phyloP scores from a whole-genome alignment of 2,888 invertebrate genomes.

The Caenorhabditis sulstoni region DNA sequence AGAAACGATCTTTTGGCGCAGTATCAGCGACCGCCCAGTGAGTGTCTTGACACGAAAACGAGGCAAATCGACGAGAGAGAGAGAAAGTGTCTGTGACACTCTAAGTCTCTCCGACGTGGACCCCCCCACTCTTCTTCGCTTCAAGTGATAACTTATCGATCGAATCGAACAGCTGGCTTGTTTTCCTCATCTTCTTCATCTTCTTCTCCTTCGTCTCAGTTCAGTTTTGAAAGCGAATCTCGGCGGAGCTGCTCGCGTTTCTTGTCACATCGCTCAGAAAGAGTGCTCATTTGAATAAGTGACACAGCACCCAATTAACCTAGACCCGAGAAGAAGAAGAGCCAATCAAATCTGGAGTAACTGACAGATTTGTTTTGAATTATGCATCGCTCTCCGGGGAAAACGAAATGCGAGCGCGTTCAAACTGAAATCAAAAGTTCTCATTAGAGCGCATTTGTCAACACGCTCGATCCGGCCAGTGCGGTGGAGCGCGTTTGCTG shows the following conservation, averaged over 20 bases:
- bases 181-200: conserved; percentile 11
- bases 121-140: conserved; percentile 30
- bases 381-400: not conserved
- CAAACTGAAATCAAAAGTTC: no score
- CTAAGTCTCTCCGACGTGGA: conserved; percentile 51
- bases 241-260: no score
- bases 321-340: not conserved
- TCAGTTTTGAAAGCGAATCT: not conserved
- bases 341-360: conserved; percentile 29
- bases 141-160: conserved; percentile 35
- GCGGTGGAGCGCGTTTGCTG: not conserved
- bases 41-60: conserved; percentile 20
- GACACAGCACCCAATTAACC: conserved; percentile 34
- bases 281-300: conserved; percentile 39
- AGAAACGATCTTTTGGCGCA: conserved; percentile 31
- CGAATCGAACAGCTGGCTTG: conserved; percentile 30
- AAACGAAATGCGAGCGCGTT: no score
- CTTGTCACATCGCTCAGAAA: no score
- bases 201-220: conserved; percentile 1
- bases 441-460: conserved; percentile 37
- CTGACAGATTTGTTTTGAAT: conserved; percentile 39
- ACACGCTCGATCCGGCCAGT: conserved; percentile 29
- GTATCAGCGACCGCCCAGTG: conserved; percentile 46
- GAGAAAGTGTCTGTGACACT: conserved; percentile 25
- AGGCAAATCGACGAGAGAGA: no score